Evolutionary conservation across 1,140 invertebrate genomes (phyloP), one percentile per base, ranked within the genome.

Genomic region (Lasaia peninsularis): DNA sequence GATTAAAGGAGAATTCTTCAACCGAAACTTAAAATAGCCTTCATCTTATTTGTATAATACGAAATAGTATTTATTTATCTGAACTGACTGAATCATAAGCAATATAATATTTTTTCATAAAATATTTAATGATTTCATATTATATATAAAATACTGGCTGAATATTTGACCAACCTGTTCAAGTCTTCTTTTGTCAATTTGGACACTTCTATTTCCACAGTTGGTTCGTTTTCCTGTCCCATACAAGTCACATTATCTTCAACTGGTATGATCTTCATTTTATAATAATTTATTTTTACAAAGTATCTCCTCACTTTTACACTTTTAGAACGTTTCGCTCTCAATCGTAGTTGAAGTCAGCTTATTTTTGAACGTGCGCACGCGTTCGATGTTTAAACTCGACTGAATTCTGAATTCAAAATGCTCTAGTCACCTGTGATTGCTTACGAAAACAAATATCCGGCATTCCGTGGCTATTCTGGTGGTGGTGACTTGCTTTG

Each of bases 391-490:
- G 20, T 62, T 54, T 34, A 34, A 64, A 33, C 65, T 58, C 67
- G 67, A 76, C 78, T 80, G 77, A 62, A 52, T 53, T 52, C 54
- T 48, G 52, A 31, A 24, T 18, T 9, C 12, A 40, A 32, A 51
- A 52, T 12, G 52, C 20, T 35, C 54, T 60, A 62, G 56, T 66
- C 70, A 75, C 73, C 73, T 75, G 73, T 65, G 62, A 64, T 64
- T 61, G 60, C 58, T 60, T 51, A 52, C 58, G 70, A 62, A 50
- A 63, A 75, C 78, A 20, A 83, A 79, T 73, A 86, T 86, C 83
- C 83, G 83, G 83, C 83, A 86, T 86, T 85, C 83, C 83, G 73
- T 52, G 51, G 70, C 69, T 83, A 82, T 85, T 85, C 72, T 78
- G 49, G 72, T 64, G 32, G 65, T 58, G 61, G 75, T 68, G 75